Evolutionary conservation across 2,888 invertebrate species (phyloP).

Genomic region (Parnassius smintheus): DNA sequence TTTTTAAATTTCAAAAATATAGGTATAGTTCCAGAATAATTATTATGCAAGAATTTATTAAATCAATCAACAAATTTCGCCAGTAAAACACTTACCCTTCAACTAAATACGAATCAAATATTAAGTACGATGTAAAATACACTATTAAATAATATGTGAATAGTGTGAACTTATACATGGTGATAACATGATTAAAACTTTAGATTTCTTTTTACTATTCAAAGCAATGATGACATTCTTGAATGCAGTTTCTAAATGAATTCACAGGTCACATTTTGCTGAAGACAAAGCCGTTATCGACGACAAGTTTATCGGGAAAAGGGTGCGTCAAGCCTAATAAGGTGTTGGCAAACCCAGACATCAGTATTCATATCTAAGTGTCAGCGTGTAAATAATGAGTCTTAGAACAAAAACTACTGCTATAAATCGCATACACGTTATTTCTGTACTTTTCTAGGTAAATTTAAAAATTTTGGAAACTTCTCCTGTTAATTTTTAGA

Average conservation of each 20-base stretch:
- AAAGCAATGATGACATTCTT: slow-evolving; percentile 40
- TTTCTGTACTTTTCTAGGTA: neutral
- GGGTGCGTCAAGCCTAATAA: slow-evolving; percentile 66
- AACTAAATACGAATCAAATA: slow-evolving; percentile 54
- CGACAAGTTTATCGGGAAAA: slow-evolving; percentile 54
- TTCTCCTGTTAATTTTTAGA: too few relatives aligned
- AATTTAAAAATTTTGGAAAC: too few relatives aligned
- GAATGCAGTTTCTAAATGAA: slow-evolving; percentile 59
- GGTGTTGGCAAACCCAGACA: slow-evolving; percentile 65
- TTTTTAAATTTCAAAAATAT: too few relatives aligned
- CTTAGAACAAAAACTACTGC: neutral
- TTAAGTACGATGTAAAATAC: slow-evolving; percentile 36
- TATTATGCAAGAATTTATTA: too few relatives aligned
- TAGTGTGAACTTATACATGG: slow-evolving; percentile 53
- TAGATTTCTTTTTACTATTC: slow-evolving; percentile 36
- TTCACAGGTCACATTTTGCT: slow-evolving; percentile 37
- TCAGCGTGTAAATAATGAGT: slow-evolving; percentile 24
- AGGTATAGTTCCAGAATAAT: too few relatives aligned
- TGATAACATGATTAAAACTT: slow-evolving; percentile 39
- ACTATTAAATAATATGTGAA: slow-evolving; percentile 41
- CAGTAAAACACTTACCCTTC: slow-evolving; percentile 56
- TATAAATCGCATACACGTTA: neutral
- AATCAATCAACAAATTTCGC: too few relatives aligned
- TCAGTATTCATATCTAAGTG: slow-evolving; percentile 59
- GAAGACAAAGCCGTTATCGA: slow-evolving; percentile 52